Evolutionary conservation across 2,113 vertebrate genomes (phyloP).

Genomic region (Muscicapa adusta): DNA sequence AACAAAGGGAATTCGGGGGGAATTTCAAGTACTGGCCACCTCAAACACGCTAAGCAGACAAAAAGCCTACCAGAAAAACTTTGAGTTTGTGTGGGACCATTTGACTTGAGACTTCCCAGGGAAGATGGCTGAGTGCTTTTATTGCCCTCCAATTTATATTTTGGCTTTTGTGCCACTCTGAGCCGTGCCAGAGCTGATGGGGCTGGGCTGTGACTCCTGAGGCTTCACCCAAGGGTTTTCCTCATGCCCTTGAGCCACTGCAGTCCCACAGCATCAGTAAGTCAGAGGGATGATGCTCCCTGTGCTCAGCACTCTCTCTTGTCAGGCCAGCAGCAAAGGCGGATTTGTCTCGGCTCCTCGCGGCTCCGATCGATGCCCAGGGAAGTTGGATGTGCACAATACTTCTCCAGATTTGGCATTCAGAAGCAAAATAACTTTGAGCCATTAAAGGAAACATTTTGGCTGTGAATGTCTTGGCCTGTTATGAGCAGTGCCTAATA

Average conservation of each 20-base stretch:
- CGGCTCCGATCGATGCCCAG: neutral
- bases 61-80: neutral
- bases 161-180: neutral
- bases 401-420: neutral
- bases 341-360: conserved; percentile 13
- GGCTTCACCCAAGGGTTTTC: neutral
- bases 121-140: neutral
- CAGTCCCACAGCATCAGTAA: neutral
- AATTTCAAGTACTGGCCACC: neutral
- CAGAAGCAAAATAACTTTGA: conserved; percentile 28
- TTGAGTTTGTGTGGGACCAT: neutral
- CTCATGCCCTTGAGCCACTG: neutral
- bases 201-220: neutral
- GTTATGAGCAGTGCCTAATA: neutral
- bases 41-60: neutral
- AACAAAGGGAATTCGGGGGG: neutral
- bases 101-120: neutral
- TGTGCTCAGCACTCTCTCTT: neutral
- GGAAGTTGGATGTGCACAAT: neutral
- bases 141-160: neutral
- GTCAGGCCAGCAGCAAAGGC: conserved; percentile 5
- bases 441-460: neutral
- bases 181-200: neutral
- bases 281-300: conserved; percentile 18
- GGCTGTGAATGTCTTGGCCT: neutral